phyloP scores from a whole-genome alignment of 2,113 vertebrate genomes.

The Aramus guarauna region DNA sequence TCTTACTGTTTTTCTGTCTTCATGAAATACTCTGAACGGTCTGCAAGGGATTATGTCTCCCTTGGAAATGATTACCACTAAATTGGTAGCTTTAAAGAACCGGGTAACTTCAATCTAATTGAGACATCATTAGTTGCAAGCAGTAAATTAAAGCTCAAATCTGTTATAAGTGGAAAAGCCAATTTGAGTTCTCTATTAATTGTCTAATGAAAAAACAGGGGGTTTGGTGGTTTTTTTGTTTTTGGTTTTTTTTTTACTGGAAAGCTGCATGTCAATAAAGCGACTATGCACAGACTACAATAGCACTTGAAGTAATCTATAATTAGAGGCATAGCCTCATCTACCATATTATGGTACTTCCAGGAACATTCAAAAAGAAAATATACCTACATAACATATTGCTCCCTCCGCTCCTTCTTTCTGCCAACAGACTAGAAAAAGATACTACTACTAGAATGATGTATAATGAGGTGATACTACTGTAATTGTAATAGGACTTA shows the following conservation, averaged over 20 bases:
- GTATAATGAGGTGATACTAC: background rate
- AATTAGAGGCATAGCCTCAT: background rate
- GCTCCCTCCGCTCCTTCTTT: background rate
- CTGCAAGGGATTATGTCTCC: background rate
- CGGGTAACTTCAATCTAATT: background rate
- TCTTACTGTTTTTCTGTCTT: background rate
- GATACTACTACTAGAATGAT: background rate
- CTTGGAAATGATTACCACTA: background rate
- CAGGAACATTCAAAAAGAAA: background rate
- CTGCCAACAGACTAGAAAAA: background rate
- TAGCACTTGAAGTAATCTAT: background rate
- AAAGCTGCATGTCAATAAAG: background rate
- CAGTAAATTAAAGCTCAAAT: background rate
- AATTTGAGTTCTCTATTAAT: background rate
- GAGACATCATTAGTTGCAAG: background rate
- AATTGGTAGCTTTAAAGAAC: background rate
- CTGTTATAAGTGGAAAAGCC: background rate
- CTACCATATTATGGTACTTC: background rate
- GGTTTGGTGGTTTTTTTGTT: rapidly evolving
- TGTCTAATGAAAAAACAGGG: background rate
- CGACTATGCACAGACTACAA: background rate
- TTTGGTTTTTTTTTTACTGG: background rate
- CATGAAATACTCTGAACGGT: background rate
- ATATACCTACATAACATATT: background rate
- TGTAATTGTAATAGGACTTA: background rate